Percentiles rank a stretch among this genome's conserved stretches.
These are phyloP conservation scores for Thera obeliscata DNA, from an alignment of 2,888 invertebrate genomes.

Conservation along the genomic window DNA sequence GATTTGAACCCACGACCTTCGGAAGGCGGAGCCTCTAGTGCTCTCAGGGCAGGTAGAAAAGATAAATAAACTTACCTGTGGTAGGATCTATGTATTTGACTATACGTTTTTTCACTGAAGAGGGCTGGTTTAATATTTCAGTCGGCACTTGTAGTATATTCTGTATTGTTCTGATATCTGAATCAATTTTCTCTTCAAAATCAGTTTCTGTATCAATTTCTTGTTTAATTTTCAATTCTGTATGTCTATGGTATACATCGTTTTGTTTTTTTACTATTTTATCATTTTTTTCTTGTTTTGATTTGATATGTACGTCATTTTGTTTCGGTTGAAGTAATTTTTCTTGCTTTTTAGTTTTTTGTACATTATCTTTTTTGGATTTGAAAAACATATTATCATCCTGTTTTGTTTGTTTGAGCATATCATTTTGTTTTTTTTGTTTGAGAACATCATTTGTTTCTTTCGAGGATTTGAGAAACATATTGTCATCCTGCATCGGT, in stretches of 20 bases:
- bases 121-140: conserved; percentile 55
- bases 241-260: conserved; percentile 6
- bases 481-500: conserved; percentile 26
- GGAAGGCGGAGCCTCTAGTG: no score
- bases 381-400: conserved; percentile 1
- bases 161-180: conserved; percentile 5
- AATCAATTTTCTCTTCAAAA: conserved; percentile 28
- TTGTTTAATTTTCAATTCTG: conserved; percentile 18
- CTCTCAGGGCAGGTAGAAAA: no score
- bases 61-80: conserved; percentile 58
- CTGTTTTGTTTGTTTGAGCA: background rate
- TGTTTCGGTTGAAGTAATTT: background rate
- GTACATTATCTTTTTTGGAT: background rate
- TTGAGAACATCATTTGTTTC: conserved; percentile 35
- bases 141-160: conserved; percentile 49
- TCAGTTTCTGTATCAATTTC: conserved; percentile 26
- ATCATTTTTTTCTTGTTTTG: conserved; percentile 52
- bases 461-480: conserved; percentile 67
- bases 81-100: conserved; percentile 75
- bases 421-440: conserved; percentile 42
- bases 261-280: conserved; percentile 68
- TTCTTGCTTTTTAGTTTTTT: background rate
- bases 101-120: conserved; percentile 64
- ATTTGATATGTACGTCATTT: conserved; percentile 65
- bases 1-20: no score